phyloP scores from a whole-genome alignment of 2,888 invertebrate genomes.

The Folsomia manolachei region DNA sequence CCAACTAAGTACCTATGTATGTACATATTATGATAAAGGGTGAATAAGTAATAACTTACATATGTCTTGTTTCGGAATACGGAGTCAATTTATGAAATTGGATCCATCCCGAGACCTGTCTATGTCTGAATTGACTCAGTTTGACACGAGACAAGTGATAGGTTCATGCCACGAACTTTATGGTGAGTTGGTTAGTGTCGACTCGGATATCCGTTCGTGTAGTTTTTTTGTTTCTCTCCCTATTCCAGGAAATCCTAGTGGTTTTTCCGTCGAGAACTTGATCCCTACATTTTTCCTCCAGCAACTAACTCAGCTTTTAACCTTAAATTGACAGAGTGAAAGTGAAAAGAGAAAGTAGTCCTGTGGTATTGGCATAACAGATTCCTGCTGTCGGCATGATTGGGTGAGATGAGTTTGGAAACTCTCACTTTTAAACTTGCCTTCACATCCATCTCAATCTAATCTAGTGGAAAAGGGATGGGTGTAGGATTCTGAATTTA shows the following conservation, averaged over 20 bases:
- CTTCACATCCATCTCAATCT: neutral
- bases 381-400: too few species aligned
- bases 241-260: neutral
- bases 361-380: neutral
- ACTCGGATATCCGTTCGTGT: neutral
- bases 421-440: neutral
- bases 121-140: too few species aligned
- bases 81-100: neutral
- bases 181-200: neutral
- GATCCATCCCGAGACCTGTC: too few species aligned
- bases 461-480: neutral
- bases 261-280: too few species aligned
- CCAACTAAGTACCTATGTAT: neutral
- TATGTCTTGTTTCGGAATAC: neutral
- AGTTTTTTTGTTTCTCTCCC: neutral
- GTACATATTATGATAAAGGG: too few species aligned
- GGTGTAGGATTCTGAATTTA: too few species aligned
- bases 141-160: too few species aligned
- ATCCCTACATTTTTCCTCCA: too few species aligned
- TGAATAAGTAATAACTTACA: too few species aligned
- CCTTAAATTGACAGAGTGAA: neutral
- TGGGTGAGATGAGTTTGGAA: neutral
- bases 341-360: neutral
- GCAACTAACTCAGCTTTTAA: too few species aligned
- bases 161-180: neutral